These are phyloP conservation scores for Gymnarchus niloticus DNA, from an alignment of 2,113 vertebrate genomes.

Conservation along the genomic window DNA sequence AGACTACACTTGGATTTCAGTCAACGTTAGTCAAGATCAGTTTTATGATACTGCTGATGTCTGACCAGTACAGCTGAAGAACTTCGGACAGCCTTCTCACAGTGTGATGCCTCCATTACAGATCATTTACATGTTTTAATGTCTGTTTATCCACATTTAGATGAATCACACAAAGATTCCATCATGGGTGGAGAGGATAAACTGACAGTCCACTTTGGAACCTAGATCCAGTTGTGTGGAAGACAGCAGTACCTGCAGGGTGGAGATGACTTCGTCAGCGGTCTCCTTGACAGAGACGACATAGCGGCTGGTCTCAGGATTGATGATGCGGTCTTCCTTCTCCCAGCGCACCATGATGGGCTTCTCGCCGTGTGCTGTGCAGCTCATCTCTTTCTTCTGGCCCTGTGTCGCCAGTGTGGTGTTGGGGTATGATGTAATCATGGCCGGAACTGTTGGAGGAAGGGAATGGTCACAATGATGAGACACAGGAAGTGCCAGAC, in stretches of 20 bases:
- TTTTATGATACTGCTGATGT: background rate
- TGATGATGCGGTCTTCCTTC: conserved; percentile 95
- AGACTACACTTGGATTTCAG: background rate
- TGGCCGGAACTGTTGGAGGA: conserved; percentile 77
- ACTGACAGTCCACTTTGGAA: background rate
- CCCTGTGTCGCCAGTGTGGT: conserved; percentile 94
- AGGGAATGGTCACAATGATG: background rate
- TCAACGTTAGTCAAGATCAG: background rate
- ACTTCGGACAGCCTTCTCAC: background rate
- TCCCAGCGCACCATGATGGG: conserved; percentile 99
- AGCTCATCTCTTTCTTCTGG: conserved; percentile 95
- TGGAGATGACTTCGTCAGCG: conserved; percentile 92
- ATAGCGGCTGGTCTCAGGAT: conserved; percentile 93
- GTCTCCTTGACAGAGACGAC: conserved; percentile 88
- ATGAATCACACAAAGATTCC: background rate
- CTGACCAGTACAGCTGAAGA: background rate
- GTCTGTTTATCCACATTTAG: background rate
- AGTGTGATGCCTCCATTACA: background rate
- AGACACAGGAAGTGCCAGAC: background rate
- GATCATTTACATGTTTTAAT: background rate
- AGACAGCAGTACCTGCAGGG: conserved; percentile 71
- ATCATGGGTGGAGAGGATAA: background rate
- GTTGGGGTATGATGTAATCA: conserved; percentile 97
- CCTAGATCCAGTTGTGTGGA: background rate
- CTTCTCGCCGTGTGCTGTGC: conserved; percentile 89